Evolutionary conservation across 2,113 vertebrate species (phyloP).

Genomic region (Lepus americanus): DNA sequence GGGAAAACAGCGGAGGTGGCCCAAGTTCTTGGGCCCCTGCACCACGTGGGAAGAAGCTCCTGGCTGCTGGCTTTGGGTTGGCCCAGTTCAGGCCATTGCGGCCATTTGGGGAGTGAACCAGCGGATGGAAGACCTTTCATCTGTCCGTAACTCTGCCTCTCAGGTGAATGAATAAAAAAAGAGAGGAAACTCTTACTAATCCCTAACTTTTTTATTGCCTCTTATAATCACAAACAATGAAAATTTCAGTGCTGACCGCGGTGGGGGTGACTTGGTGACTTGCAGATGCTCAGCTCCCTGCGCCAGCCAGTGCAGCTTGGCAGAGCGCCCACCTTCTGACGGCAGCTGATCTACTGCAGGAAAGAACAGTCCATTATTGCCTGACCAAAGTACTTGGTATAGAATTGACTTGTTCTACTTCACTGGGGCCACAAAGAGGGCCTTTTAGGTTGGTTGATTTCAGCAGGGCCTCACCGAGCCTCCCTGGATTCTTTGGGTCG

Average conservation of each 20-base stretch:
- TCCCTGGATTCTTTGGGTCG: slow-evolving; percentile 65
- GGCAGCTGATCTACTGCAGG: slow-evolving; percentile 85
- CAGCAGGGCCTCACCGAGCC: slow-evolving; percentile 76
- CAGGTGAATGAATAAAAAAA: no score
- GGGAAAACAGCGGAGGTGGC: no score
- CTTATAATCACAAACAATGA: slow-evolving; percentile 35
- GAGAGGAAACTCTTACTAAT: not conserved
- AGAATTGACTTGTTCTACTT: slow-evolving; percentile 89
- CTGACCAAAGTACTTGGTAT: slow-evolving; percentile 87
- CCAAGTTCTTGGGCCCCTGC: no score
- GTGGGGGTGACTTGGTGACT: slow-evolving; percentile 75
- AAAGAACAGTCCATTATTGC: slow-evolving; percentile 91
- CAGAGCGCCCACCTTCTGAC: slow-evolving; percentile 83
- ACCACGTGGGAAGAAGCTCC: no score
- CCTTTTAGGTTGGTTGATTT: slow-evolving; percentile 87
- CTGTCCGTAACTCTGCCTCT: no score
- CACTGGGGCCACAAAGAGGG: slow-evolving; percentile 87
- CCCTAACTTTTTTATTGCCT: not conserved
- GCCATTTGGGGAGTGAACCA: no score
- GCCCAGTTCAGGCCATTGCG: no score
- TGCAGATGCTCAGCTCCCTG: slow-evolving; percentile 72
- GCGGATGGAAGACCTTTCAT: no score
- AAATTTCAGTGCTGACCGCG: not conserved
- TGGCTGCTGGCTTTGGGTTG: no score
- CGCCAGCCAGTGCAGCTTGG: slow-evolving; percentile 82